Evolutionary conservation across 2,888 invertebrate species (phyloP).

Genomic region (Emmelina monodactyla): DNA sequence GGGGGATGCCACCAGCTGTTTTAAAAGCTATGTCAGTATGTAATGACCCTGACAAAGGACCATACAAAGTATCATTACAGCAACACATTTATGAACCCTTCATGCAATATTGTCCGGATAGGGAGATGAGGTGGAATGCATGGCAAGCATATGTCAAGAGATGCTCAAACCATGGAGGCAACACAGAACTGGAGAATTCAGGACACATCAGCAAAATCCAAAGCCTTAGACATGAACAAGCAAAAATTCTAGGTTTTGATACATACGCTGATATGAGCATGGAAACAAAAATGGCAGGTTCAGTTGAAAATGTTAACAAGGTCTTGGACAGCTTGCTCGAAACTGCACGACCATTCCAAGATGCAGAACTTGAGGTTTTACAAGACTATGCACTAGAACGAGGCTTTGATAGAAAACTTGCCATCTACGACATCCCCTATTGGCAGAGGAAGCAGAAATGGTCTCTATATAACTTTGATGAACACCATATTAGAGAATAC

Average conservation of each 20-base stretch:
- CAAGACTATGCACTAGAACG: slow-evolving; percentile 75
- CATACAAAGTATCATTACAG: slow-evolving; percentile 84
- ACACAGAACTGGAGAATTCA: slow-evolving; percentile 73
- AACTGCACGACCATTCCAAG: slow-evolving; percentile 77
- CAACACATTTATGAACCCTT: slow-evolving; percentile 77
- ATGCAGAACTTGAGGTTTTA: slow-evolving; percentile 74
- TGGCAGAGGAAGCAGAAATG: slow-evolving; percentile 83
- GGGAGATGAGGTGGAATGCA: slow-evolving; percentile 79
- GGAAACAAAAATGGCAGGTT: slow-evolving; percentile 93
- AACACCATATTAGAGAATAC: slow-evolving; percentile 77
- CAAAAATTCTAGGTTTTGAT: slow-evolving; percentile 79
- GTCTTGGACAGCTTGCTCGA: slow-evolving; percentile 72
- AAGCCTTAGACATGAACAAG: slow-evolving; percentile 71
- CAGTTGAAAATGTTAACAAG: slow-evolving; percentile 74
- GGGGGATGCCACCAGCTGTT: slow-evolving; percentile 77
- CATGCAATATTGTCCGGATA: slow-evolving; percentile 85
- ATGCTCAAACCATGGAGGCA: slow-evolving; percentile 70
- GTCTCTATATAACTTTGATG: slow-evolving; percentile 72
- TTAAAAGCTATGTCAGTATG: slow-evolving; percentile 72
- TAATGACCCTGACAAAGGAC: slow-evolving; percentile 72
- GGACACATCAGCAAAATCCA: slow-evolving; percentile 81
- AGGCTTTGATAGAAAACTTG: slow-evolving; percentile 74
- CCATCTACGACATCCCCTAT: slow-evolving; percentile 87
- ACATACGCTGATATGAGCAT: slow-evolving; percentile 87
- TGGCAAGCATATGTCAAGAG: slow-evolving; percentile 83